These are phyloP conservation scores for Aplysia californica DNA, from an alignment of 1,140 invertebrate species.

Conservation along the genomic window DNA sequence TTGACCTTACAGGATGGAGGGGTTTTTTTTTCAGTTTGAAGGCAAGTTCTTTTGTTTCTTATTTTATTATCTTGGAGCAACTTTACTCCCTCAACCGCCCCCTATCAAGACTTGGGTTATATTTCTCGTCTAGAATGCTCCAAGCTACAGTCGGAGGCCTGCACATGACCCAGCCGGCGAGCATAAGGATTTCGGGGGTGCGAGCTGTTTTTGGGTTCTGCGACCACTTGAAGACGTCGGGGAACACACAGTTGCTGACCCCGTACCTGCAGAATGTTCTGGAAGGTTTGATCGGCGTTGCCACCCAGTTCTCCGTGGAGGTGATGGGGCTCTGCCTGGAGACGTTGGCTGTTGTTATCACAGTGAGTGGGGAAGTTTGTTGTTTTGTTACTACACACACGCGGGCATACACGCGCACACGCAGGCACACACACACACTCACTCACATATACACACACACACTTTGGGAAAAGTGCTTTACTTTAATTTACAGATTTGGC, in stretches of 20 bases:
- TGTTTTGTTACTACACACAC: not conserved
- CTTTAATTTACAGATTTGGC: not conserved
- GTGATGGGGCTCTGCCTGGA: conserved; percentile 78
- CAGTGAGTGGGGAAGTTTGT: conserved; percentile 68
- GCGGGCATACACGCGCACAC: too few relatives aligned
- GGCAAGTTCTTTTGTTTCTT: too few relatives aligned
- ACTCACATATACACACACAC: too few relatives aligned
- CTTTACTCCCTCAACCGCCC: too few relatives aligned
- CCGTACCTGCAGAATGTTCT: conserved; percentile 71
- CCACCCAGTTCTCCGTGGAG: conserved; percentile 71
- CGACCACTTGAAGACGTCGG: conserved; percentile 70
- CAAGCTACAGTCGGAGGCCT: conserved; percentile 76
- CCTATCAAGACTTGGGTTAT: too few relatives aligned
- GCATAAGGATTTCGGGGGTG: conserved; percentile 69
- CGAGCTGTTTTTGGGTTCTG: conserved; percentile 71
- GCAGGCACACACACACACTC: too few relatives aligned
- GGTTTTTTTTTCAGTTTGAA: too few relatives aligned
- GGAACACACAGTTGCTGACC: conserved; percentile 64
- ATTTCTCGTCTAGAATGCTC: conserved; percentile 73
- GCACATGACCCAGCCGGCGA: conserved; percentile 71
- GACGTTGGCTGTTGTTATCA: conserved; percentile 75
- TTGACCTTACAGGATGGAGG: too few relatives aligned
- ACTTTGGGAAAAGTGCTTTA: not conserved
- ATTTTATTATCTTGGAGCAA: too few relatives aligned
- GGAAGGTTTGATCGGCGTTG: conserved; percentile 71